A percentile compares a stretch with the other conserved stretches of the same genome.
Conservation (phyloP, 1,140 invertebrate species). For the Chelonus insularis region DNA sequence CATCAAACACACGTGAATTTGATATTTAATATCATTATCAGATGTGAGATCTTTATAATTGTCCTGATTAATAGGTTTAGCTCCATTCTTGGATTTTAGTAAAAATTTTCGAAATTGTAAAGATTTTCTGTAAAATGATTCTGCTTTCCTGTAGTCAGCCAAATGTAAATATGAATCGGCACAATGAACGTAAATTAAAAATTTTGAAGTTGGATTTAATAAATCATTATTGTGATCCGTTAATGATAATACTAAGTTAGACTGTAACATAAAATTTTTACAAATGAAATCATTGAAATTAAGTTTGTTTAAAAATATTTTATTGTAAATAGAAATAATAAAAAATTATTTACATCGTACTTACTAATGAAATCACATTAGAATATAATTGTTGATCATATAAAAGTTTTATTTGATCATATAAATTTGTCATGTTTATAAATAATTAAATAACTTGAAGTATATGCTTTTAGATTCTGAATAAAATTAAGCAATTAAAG, state of each 20-base stretch:
- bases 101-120: slow-evolving; percentile 71
- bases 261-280: slow-evolving; percentile 56
- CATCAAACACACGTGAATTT: slow-evolving; percentile 71
- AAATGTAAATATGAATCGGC: slow-evolving; percentile 70
- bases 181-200: slow-evolving; percentile 69
- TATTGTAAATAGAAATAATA: no score
- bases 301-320: no score
- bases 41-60: slow-evolving; percentile 58
- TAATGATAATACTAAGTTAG: slow-evolving; percentile 67
- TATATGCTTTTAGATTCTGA: slow-evolving; percentile 1
- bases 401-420: slow-evolving; percentile 64
- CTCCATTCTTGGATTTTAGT: slow-evolving; percentile 63
- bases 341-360: no score
- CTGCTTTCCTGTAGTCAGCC: slow-evolving; percentile 69
- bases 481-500: background rate
- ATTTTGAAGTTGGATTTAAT: slow-evolving; percentile 62
- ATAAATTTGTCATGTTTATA: slow-evolving; percentile 55
- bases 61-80: slow-evolving; percentile 55
- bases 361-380: slow-evolving; percentile 63
- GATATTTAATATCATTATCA: slow-evolving; percentile 75
- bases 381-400: slow-evolving; percentile 65
- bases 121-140: slow-evolving; percentile 69
- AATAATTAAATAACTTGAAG: background rate
- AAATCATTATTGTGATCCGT: slow-evolving; percentile 68
- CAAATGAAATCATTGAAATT: slow-evolving; percentile 10